A percentile compares a stretch with the other conserved stretches of the same genome.
These are phyloP conservation scores for Trissonchulus sp. DNA, from an alignment of 2,888 invertebrate species.

Conservation along the genomic window DNA sequence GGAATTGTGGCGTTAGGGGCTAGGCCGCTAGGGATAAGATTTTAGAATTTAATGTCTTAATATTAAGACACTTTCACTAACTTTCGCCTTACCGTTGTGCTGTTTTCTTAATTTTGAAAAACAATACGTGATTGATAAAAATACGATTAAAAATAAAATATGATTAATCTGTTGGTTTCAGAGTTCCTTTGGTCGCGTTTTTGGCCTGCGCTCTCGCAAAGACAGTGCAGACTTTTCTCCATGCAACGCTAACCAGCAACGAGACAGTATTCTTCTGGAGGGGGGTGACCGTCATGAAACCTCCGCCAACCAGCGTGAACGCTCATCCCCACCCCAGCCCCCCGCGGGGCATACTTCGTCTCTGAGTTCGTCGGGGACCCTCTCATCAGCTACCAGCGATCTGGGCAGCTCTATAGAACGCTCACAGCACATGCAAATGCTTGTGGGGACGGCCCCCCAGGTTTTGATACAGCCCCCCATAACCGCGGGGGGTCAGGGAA, in stretches of 20 bases:
- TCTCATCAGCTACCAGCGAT: conserved; percentile 33
- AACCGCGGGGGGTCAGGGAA: background rate
- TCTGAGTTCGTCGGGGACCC: conserved; percentile 21
- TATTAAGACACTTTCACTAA: no score
- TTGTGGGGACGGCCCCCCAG: conserved; percentile 29
- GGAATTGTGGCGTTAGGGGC: no score
- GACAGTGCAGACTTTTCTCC: background rate
- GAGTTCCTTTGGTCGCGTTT: conserved; percentile 32
- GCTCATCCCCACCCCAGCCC: background rate
- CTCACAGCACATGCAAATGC: conserved; percentile 32
- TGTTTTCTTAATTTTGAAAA: no score
- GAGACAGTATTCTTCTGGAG: background rate
- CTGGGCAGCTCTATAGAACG: conserved; percentile 35
- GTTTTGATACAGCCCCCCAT: conserved; percentile 29
- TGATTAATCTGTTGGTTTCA: no score
- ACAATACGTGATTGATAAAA: no score
- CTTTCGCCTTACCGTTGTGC: no score
- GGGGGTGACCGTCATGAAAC: background rate
- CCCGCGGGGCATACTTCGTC: background rate
- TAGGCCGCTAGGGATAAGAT: no score
- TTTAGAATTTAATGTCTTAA: no score
- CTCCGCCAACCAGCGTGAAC: background rate
- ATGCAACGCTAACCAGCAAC: background rate
- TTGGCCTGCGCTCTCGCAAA: conserved; percentile 15
- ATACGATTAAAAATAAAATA: no score